These are phyloP conservation scores for Sipha maydis DNA, from an alignment of 2,888 invertebrate species.

Conservation along the genomic window DNA sequence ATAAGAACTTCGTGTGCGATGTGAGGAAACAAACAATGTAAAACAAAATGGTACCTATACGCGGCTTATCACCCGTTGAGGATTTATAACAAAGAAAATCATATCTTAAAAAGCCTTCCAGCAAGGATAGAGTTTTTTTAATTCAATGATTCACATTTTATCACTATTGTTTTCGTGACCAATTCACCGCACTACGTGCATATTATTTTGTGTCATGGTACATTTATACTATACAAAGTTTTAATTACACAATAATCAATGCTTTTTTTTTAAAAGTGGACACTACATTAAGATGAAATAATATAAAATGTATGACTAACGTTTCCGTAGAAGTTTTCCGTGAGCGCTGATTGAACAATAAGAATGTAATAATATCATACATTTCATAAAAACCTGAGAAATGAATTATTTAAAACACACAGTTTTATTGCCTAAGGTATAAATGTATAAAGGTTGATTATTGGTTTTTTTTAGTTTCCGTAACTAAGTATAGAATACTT, in stretches of 20 bases:
- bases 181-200: conserved; percentile 13
- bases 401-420: no score
- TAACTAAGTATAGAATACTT: background rate
- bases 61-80: conserved; percentile 61
- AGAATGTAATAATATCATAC: no score
- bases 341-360: no score
- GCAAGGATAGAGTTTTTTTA: conserved; percentile 50
- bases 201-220: conserved; percentile 39
- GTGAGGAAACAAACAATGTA: conserved; percentile 49
- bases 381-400: no score
- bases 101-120: conserved; percentile 40
- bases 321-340: background rate
- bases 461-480: background rate
- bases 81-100: conserved; percentile 51
- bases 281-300: conserved; percentile 23
- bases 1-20: conserved; percentile 61
- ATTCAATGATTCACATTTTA: conserved; percentile 58
- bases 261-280: conserved; percentile 37
- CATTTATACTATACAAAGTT: conserved; percentile 27
- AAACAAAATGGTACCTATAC: conserved; percentile 43
- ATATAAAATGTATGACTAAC: background rate
- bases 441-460: background rate
- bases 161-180: conserved; percentile 58
- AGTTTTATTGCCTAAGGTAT: no score
- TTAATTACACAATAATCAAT: conserved; percentile 32